Evolutionary conservation across 1,140 invertebrate species (phyloP).

Genomic region (Micrasema minimum): DNA sequence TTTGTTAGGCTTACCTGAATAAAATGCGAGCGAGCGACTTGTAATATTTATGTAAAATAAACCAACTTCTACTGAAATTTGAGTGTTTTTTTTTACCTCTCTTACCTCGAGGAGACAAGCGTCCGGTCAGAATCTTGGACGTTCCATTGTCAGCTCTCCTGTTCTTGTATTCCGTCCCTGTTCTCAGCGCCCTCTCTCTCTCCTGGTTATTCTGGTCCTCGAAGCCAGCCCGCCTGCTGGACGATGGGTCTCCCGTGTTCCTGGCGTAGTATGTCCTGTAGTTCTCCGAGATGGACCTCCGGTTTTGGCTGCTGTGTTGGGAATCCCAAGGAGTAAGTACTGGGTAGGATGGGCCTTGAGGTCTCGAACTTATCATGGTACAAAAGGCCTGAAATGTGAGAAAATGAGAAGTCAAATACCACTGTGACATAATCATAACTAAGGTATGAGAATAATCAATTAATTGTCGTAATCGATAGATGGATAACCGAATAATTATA

Average conservation of each 20-base stretch:
- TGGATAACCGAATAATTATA: too few species aligned
- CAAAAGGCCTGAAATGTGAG: constrained; percentile 10
- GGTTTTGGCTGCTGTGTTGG: neutral
- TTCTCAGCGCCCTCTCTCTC: neutral
- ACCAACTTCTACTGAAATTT: neutral
- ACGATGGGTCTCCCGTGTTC: neutral
- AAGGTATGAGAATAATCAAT: too few species aligned
- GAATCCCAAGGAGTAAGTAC: constrained; percentile 1
- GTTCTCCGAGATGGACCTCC: constrained; percentile 5
- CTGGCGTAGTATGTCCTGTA: neutral
- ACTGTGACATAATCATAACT: too few species aligned
- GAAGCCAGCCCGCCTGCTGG: neutral
- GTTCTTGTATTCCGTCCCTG: neutral
- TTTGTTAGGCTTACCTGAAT: too few species aligned
- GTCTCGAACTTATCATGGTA: constrained; percentile 14
- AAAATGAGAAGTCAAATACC: too few species aligned
- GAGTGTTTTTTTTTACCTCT: constrained; percentile 31
- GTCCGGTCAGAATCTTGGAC: constrained; percentile 24
- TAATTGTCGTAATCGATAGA: too few species aligned
- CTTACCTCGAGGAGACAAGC: constrained; percentile 32
- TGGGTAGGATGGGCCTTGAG: neutral
- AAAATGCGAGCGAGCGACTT: too few species aligned
- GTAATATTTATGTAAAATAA: too few species aligned
- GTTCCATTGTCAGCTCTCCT: constrained; percentile 12
- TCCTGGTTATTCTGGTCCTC: neutral